Evolutionary conservation across 2,797 vertebrate species (phyloP).

Genomic region (Girardinus metallicus): DNA sequence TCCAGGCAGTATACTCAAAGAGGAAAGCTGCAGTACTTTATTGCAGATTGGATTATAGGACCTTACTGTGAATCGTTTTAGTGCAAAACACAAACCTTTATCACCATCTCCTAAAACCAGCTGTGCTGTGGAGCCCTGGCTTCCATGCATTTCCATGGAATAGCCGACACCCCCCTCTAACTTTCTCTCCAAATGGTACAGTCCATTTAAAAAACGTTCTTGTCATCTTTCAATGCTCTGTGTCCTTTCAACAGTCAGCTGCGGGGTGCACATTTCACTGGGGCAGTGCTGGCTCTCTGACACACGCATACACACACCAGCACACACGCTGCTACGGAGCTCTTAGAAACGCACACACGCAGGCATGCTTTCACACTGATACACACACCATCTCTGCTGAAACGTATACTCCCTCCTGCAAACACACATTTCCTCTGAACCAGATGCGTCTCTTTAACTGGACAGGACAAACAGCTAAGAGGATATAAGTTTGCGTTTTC

Average conservation of each 20-base stretch:
- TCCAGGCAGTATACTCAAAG: slow-evolving; percentile 1
- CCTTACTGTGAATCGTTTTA: slow-evolving; percentile 17
- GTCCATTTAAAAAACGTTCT: slow-evolving; percentile 83
- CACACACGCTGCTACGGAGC: slow-evolving; percentile 47
- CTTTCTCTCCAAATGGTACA: slow-evolving; percentile 69
- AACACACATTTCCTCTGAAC: slow-evolving; percentile 55
- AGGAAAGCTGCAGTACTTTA: slow-evolving; percentile 24
- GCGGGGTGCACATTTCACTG: slow-evolving; percentile 77
- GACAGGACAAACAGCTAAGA: slow-evolving; percentile 67
- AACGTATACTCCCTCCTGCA: slow-evolving; percentile 37
- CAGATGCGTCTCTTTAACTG: slow-evolving; percentile 56
- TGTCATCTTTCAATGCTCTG: slow-evolving; percentile 81
- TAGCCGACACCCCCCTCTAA: slow-evolving; percentile 33
- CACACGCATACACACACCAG: slow-evolving; percentile 21
- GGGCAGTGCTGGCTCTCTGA: slow-evolving; percentile 62
- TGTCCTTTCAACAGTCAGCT: slow-evolving; percentile 82
- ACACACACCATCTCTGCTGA: slow-evolving; percentile 41
- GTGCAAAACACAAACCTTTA: slow-evolving; percentile 27
- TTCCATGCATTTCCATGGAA: slow-evolving; percentile 50
- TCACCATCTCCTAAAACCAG: slow-evolving; percentile 49
- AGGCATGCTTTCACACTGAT: slow-evolving; percentile 52
- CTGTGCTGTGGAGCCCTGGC: slow-evolving; percentile 43
- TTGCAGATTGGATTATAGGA: slow-evolving; percentile 7
- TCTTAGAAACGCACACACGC: slow-evolving; percentile 41
- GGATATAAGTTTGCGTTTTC: slow-evolving; percentile 72